Conservation (phyloP, 2,888 invertebrate species). For the Mimumesa dahlbomi region DNA sequence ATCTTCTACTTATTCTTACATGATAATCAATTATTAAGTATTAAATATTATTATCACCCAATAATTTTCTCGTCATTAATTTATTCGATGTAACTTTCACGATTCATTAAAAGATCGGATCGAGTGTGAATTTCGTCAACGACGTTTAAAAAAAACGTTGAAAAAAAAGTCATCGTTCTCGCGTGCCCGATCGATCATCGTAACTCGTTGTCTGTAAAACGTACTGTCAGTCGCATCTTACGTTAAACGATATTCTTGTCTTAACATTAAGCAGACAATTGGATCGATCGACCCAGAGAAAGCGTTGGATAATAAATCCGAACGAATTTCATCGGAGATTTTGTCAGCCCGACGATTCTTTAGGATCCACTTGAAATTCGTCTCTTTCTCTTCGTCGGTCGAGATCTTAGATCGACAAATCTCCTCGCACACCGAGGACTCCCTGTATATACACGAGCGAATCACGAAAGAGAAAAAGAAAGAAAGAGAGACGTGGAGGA, state of each 20-base stretch:
- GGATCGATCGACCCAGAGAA: constrained; percentile 20
- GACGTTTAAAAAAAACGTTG: not conserved
- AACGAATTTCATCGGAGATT: not conserved
- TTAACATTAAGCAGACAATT: constrained; percentile 19
- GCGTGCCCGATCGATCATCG: constrained; percentile 3
- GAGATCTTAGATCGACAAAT: constrained; percentile 38
- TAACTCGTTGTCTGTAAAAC: constrained; percentile 21
- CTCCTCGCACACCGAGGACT: constrained; percentile 24
- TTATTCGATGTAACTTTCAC: too few species aligned
- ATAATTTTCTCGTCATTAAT: too few species aligned
- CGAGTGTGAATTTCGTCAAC: not conserved
- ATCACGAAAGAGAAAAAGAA: too few species aligned
- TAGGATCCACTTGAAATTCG: not conserved
- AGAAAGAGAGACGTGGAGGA: too few species aligned
- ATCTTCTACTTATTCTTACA: too few species aligned
- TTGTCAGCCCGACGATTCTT: too few species aligned
- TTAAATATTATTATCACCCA: too few species aligned
- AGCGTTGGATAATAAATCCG: not conserved
- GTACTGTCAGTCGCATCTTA: constrained; percentile 18
- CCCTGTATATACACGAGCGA: constrained; percentile 49
- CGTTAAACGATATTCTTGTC: constrained; percentile 32
- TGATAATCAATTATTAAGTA: too few species aligned
- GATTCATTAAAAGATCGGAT: too few species aligned
- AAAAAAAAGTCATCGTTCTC: not conserved
- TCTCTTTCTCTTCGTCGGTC: constrained; percentile 9